Evolutionary conservation across 2,888 invertebrate genomes (phyloP), one percentile per base, ranked within the genome.

Genomic region (Meloe dianella): DNA sequence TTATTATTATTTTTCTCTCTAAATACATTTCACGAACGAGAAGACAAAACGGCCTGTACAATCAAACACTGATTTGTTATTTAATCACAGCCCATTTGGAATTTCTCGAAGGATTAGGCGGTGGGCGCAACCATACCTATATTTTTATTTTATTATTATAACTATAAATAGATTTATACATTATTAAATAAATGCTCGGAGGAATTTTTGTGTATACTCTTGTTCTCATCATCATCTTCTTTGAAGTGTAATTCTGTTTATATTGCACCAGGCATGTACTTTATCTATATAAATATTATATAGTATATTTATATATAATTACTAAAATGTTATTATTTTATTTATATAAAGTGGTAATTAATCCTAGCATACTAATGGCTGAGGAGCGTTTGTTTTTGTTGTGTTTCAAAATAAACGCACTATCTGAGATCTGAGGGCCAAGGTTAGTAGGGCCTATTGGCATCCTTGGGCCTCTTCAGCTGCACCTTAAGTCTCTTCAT

Each of bases 401-500:
- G 30, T 38, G 65, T n/a, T 41, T 32, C 69, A 69, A 61, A 68
- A 60, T 64, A 71, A 67, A 64, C 62, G 65, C 59, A 62, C 60
- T 41, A 41, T 63, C 65, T 66, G 71, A 71, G 70, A 69, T 73
- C 71, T 72, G 72, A 68, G 71, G 78, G 86, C 86, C 86, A 87
- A 87, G 89, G 93, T 92, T 95, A 98, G 92, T 98, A 98, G 85
- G 97, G 97, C 88, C 96, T 91, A 87, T 93, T 96, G 84, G 96
- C 96, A 86, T 97, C 97, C 89, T 97, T 97, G 86, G 98, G 98
- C 88, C 98, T 90, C 87, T 98, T 98, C 87, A 98, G 91, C 88
- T 98, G 98, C 82, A 98, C 98, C 89, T 99, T 98, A 84, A 98
- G 93, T 84, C 98, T 91, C 89, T 99, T 99, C 98, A 98, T 98